These are phyloP conservation scores for Acronicta alni DNA, from an alignment of 2,888 invertebrate genomes.

Conservation along the genomic window DNA sequence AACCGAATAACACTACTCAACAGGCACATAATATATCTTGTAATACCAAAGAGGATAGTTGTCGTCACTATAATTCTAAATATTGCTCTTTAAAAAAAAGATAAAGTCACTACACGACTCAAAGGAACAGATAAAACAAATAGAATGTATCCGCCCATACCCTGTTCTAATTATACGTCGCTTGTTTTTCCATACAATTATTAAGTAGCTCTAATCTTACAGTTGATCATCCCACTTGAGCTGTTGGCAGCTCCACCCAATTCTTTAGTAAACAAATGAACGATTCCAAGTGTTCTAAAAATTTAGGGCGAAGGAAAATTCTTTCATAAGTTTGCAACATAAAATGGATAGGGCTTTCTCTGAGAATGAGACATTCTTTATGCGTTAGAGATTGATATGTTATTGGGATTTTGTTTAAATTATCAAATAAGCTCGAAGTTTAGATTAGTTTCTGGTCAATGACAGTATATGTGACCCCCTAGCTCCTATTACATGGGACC, in stretches of 20 bases:
- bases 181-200: constrained; percentile 35
- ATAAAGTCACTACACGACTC: background rate
- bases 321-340: constrained; percentile 54
- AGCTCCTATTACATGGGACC: too few relatives aligned
- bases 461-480: too few relatives aligned
- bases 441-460: too few relatives aligned
- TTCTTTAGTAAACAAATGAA: constrained; percentile 54
- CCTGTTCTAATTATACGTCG: constrained; percentile 22
- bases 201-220: constrained; percentile 41
- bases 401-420: too few relatives aligned
- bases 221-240: constrained; percentile 17
- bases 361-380: background rate
- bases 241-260: constrained; percentile 41
- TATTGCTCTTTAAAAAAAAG: constrained; percentile 1
- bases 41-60: too few relatives aligned
- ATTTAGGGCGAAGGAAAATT: constrained; percentile 53
- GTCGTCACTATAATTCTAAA: background rate
- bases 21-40: too few relatives aligned
- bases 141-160: constrained; percentile 11
- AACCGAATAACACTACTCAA: too few relatives aligned
- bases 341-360: constrained; percentile 47
- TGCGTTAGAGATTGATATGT: too few relatives aligned
- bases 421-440: too few relatives aligned
- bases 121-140: constrained; percentile 20
- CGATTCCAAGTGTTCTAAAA: constrained; percentile 49